Evolutionary conservation across 1,140 invertebrate species (phyloP).

Genomic region (Teleopsis dalmanni): DNA sequence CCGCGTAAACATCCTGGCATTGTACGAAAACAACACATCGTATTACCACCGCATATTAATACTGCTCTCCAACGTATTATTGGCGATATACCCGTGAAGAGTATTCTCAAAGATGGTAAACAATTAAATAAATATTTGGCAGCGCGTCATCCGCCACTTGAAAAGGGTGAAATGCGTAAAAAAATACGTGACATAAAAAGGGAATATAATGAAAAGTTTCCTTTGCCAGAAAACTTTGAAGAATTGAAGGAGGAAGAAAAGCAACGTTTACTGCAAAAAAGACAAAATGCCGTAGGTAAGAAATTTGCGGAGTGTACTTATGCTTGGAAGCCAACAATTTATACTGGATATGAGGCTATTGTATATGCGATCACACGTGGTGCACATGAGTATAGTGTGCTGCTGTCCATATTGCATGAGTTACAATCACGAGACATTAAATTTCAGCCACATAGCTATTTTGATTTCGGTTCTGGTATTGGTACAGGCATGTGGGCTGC

Average conservation of each 20-base stretch:
- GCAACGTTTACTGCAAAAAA: conserved; percentile 35
- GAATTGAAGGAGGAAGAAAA: conserved; percentile 22
- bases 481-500: conserved; percentile 79
- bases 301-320: conserved; percentile 51
- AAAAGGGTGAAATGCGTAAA: conserved; percentile 49
- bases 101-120: conserved; percentile 47
- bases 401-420: conserved; percentile 66
- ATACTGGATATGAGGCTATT: conserved; percentile 53
- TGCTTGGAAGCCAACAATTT: conserved; percentile 65
- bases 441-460: conserved; percentile 69
- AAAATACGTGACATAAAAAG: conserved; percentile 32
- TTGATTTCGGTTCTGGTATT: conserved; percentile 87
- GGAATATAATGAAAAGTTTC: conserved; percentile 35
- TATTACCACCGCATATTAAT: conserved; percentile 53
- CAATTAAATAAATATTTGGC: conserved; percentile 54
- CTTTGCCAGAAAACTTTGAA: conserved; percentile 20
- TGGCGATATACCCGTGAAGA: conserved; percentile 50
- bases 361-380: conserved; percentile 64
- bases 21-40: conserved; percentile 46
- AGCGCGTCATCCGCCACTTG: conserved; percentile 54
- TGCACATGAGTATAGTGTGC: conserved; percentile 65
- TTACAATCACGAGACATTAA: conserved; percentile 54
- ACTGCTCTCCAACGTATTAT: conserved; percentile 49
- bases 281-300: conserved; percentile 39
- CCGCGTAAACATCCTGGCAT: conserved; percentile 61